Base-by-base conservation (phyloP, 2,797 vertebrate genomes). In the Sylvilagus floridanus region DNA sequence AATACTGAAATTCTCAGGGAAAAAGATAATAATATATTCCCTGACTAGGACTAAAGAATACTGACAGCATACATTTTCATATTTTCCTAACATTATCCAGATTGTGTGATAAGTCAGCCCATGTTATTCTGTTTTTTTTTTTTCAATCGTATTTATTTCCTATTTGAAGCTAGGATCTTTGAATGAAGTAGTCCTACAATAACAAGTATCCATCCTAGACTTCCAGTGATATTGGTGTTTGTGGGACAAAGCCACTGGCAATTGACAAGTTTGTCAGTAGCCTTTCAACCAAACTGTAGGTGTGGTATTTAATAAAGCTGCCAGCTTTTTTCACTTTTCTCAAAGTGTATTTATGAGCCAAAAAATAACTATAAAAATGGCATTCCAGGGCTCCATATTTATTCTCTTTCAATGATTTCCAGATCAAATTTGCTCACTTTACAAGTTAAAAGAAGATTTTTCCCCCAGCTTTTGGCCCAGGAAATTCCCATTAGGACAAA, bases 361-460 rank as follows among this genome's bases (percentile, higher is more conserved):
- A 94, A 90, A 90, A 86, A 0, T 50, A 50, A 77, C 57, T 28
- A 84, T 72, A 11, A 60, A 22, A 66, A 63, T 32, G 7, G 2
- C 0, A 0, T 81, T 72, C 10, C 77, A 35, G n/a, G 22, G n/a
- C 17, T 96, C 79, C 83, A 14, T 91, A 81, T 37, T 95, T 95
- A 71, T 96, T 95, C 24, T 84, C 21, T 94, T 93, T 91, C 71
- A 78, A n/a, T 76, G 76, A 93, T 93, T 92, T 92, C 3, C 6
- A 88, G 85, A 92, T 84, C 63, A 95, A 77, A 89, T 85, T 84
- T 94, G 22, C 22, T 96, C 42, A 32, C 37, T 84, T 91, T 94
- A 83, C 62, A 95, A 63, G 57, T 54, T 60, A 71, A 77, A 96
- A 4, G 7, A 9, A 66, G 24, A 24, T 86, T 91, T 97, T 95